These are phyloP conservation scores for Lepidurus arcticus DNA, from an alignment of 1,140 invertebrate genomes.

Conservation along the genomic window DNA sequence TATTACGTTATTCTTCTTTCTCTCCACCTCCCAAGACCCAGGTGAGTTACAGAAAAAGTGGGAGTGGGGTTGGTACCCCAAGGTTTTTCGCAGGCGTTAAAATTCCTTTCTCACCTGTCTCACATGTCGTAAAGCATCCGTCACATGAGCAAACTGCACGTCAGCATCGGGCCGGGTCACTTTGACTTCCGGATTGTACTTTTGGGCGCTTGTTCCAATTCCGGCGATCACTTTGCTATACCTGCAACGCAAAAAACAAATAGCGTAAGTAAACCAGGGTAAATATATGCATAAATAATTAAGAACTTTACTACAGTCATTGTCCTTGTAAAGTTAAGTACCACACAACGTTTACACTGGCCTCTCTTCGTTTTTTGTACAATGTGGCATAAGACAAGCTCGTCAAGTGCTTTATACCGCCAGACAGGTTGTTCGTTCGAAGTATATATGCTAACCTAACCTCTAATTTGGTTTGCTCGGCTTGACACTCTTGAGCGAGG, in stretches of 20 bases:
- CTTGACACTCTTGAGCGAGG: background rate
- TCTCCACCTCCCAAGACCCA: background rate
- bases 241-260: conserved; percentile 45
- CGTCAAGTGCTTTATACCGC: too few species aligned
- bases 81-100: background rate
- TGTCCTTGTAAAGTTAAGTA: too few species aligned
- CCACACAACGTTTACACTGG: too few species aligned
- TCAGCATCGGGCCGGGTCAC: conserved; percentile 48
- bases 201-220: conserved; percentile 54
- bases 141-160: conserved; percentile 52
- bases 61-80: background rate
- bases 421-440: too few species aligned
- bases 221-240: conserved; percentile 59
- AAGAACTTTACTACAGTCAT: too few species aligned
- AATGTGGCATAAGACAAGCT: too few species aligned
- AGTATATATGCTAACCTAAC: background rate
- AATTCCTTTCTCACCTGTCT: conserved; percentile 50
- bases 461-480: background rate
- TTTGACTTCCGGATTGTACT: conserved; percentile 61
- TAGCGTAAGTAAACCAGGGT: background rate
- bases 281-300: too few species aligned
- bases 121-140: conserved; percentile 59
- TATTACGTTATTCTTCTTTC: background rate
- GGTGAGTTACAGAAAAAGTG: background rate
- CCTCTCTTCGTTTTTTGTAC: too few species aligned